Evolutionary conservation across 2,888 invertebrate genomes (phyloP).

Genomic region (Ophonus ardosiacus): DNA sequence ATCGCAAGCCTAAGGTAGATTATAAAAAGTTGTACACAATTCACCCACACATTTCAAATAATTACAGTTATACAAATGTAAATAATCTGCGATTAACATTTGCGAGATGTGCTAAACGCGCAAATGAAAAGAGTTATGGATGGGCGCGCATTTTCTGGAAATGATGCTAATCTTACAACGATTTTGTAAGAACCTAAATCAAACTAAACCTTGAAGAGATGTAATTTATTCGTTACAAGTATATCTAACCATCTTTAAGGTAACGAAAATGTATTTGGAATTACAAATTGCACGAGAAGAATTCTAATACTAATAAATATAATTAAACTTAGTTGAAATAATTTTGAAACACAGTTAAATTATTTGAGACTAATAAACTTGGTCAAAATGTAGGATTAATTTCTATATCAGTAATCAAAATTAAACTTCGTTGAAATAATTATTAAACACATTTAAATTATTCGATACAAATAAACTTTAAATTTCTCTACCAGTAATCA

Average conservation of each 20-base stretch:
- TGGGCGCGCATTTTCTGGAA: neutral
- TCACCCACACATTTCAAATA: slow-evolving; percentile 20
- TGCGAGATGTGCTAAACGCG: slow-evolving; percentile 37
- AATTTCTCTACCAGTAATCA: no score
- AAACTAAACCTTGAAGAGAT: neutral
- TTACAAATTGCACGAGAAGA: no score
- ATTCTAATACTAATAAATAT: no score
- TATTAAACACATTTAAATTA: no score
- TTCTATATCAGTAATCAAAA: no score
- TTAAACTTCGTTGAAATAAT: no score
- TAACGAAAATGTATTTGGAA: neutral
- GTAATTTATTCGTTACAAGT: neutral
- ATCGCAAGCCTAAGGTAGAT: slow-evolving; percentile 12
- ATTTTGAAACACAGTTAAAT: no score
- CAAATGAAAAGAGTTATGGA: slow-evolving; percentile 1
- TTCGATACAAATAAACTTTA: no score
- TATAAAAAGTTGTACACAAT: slow-evolving; percentile 23
- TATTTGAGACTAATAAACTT: no score
- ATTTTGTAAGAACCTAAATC: neutral
- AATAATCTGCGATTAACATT: slow-evolving; percentile 30
- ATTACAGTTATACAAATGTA: slow-evolving; percentile 43
- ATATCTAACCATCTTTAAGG: neutral
- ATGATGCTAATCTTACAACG: neutral
- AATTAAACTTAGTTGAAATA: no score
- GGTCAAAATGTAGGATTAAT: no score